phyloP scores from a whole-genome alignment of 2,797 vertebrate genomes.

The Dryobates pubescens region DNA sequence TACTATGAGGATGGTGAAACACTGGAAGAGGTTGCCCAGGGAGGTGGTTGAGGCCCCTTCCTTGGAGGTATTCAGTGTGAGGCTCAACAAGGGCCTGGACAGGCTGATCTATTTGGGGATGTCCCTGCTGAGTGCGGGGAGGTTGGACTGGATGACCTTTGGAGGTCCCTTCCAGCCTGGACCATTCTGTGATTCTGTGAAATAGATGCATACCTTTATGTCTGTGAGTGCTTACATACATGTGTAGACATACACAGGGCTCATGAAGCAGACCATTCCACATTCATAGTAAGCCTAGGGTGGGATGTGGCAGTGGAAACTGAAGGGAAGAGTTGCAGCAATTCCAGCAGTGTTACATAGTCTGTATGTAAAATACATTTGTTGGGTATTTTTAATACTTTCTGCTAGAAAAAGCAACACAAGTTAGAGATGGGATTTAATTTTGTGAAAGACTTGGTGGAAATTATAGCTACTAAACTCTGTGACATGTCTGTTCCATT shows the following conservation, averaged over 20 bases:
- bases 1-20: no score
- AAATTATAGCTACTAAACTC: neutral
- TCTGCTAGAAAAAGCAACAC: neutral
- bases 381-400: neutral
- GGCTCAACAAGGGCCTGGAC: no score
- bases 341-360: neutral
- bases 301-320: neutral
- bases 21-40: no score
- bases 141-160: no score
- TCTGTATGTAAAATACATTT: neutral
- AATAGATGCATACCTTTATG: neutral
- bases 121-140: no score
- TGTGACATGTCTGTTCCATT: neutral
- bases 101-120: no score
- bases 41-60: no score
- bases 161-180: no score
- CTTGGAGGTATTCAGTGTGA: no score
- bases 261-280: neutral
- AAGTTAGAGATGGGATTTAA: neutral
- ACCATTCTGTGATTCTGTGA: neutral
- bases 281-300: neutral
- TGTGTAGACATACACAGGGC: neutral
- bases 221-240: rapidly evolving
- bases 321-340: neutral
- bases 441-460: neutral